Evolutionary conservation across 2,797 vertebrate genomes (phyloP), one percentile per base, ranked within the genome.

Genomic region (Muscicapa comitata): DNA sequence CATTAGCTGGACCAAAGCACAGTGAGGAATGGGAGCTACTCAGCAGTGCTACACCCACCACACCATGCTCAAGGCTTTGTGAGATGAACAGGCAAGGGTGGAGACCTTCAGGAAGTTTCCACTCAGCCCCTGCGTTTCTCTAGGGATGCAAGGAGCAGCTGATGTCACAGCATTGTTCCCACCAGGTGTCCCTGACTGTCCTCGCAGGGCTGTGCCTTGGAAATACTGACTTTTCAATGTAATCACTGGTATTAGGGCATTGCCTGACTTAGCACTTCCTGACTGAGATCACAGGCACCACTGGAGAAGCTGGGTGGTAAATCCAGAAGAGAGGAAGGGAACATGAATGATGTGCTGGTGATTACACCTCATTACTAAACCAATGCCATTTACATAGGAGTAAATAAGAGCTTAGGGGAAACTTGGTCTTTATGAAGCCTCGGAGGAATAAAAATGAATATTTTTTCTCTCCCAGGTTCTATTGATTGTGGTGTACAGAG

Each of bases 341-440:
- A 68, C 45, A 10, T 25, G 75, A 91, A 37, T 3, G 5, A 54
- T 68, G 45, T 59, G 66, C 53, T 86, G 62, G 70, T 74, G 65
- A 73, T 82, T 65, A 82, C 35, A 61, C 23, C 70, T 93, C 43
- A 13, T 48, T 48, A 74, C 85, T 77, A 93, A 96, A 59, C 57
- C 47, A 78, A 40, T 71, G 66, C 20, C 80, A 72, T 92, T 48
- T 91, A 71, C 78, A 59, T 48, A 85, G 65, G 66, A 58, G 70
- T 86, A 94, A 80, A 85, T 75, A 87, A 90, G 43, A 96, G 51
- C 68, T 93, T 59, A 24, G 66, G 35, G 76, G 61, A 70, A 71
- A 70, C 65, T 75, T 54, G 81, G 71, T 87, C 80, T 75, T 90
- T 75, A 83, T 28, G 55, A 81, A 82, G 58, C 76, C 51, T 67